Percentiles rank a stretch among this genome's conserved stretches.
Conservation (phyloP, 2,113 vertebrate genomes). For the Alethe castanea region DNA sequence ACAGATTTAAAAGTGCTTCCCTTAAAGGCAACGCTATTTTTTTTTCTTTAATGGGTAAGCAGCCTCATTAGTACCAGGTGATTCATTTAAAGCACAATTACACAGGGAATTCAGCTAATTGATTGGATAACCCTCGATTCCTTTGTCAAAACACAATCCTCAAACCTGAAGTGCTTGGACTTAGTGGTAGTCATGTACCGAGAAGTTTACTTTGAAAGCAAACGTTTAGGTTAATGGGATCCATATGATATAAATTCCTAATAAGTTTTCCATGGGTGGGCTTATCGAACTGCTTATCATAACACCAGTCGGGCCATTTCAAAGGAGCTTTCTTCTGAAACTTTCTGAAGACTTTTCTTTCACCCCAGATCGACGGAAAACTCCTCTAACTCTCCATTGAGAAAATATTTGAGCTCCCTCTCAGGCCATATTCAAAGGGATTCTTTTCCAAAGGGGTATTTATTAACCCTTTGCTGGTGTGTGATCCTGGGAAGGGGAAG, state of each 20-base stretch:
- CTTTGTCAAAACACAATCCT: slow-evolving; percentile 67
- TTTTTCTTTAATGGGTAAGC: not conserved
- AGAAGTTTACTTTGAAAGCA: slow-evolving; percentile 62
- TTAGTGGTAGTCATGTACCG: slow-evolving; percentile 47
- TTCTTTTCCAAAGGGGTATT: not conserved
- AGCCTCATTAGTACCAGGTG: slow-evolving; percentile 53
- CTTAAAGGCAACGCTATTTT: not conserved
- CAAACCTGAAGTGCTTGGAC: slow-evolving; percentile 46
- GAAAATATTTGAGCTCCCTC: slow-evolving; percentile 36
- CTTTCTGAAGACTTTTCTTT: slow-evolving; percentile 19
- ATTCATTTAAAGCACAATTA: slow-evolving; percentile 64
- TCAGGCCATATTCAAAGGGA: not conserved
- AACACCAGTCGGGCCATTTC: slow-evolving; percentile 59
- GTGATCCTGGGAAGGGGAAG: not conserved
- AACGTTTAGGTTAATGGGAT: slow-evolving; percentile 72
- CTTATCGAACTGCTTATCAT: slow-evolving; percentile 66
- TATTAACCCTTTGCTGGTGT: not conserved
- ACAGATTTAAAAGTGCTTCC: not conserved
- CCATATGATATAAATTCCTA: slow-evolving; percentile 69
- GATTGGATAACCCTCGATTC: slow-evolving; percentile 62
- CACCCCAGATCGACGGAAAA: not conserved
- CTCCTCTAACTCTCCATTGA: slow-evolving; percentile 13
- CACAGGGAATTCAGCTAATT: slow-evolving; percentile 53
- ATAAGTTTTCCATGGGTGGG: slow-evolving; percentile 71
- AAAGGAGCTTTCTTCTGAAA: slow-evolving; percentile 58